Evolutionary conservation across 1,140 invertebrate species (phyloP), one percentile per base, ranked within the genome.

Genomic region (Leptinotarsa lineolata): DNA sequence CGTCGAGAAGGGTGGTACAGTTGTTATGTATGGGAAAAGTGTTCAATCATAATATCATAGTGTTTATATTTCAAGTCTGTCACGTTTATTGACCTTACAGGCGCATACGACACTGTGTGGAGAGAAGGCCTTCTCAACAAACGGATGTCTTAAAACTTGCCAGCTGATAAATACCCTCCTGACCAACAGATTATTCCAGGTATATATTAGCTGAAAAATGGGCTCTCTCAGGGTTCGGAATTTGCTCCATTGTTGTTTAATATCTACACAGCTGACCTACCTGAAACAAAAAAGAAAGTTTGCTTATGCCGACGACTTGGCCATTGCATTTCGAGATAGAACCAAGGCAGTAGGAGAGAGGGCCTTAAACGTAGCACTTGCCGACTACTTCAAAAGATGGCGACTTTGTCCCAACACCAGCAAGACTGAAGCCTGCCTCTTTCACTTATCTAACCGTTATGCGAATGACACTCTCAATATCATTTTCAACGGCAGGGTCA

Each of bases 61-160:
- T n/a, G n/a, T n/a, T n/a, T n/a, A n/a, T n/a, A n/a, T n/a, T n/a
- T n/a, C n/a, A n/a, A n/a, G n/a, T n/a, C 45, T 46, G n/a, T 72
- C 45, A 60, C 45, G 16, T 72, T 72, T 68, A 48, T 72, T 68
- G 71, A 72, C 44, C 22, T 72, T 4, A 74, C 74, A 15, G 73
- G 73, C 1, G 75, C 72, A 15, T 72, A 75, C 46, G 68, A 76
- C 73, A 76, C 75, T 21, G 72, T 76, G 11, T 76, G 60, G 73
- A 76, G 54, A 68, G 75, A 68, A 68, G 60, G 74, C 18, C 61
- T 75, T 18, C 16, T 76, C 30, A 63, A 54, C 69, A 74, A 76
- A 74, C 60, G 75, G 58, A 21, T 60, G 18, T 68, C 60, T 48
- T n/a, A 72, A 39, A 72, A 72, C 64, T 18, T 72, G 64, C 22